A percentile compares a stretch with the other conserved stretches of the same genome.
Evolutionary conservation across 2,888 invertebrate genomes (phyloP).

Genomic region (Oscheius myriophilus): DNA sequence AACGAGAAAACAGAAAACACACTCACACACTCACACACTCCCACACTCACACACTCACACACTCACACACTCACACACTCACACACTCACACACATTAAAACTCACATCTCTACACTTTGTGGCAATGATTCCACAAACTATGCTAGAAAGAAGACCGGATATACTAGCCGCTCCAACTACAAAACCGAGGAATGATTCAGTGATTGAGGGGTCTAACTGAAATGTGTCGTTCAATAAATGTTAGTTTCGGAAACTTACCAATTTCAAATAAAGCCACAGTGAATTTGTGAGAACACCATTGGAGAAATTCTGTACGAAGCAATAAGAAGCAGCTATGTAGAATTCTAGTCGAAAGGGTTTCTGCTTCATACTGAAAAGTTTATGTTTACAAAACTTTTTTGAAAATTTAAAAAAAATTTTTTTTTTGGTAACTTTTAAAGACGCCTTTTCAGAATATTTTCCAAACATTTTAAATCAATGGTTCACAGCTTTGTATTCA

Average conservation of each 20-base stretch:
- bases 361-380: too few relatives aligned
- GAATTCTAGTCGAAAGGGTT: not conserved
- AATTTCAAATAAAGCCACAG: not conserved
- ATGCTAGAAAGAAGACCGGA: slow-evolving; percentile 6
- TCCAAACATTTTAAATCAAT: too few relatives aligned
- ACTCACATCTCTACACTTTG: slow-evolving; percentile 8
- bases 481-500: too few relatives aligned
- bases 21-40: too few relatives aligned
- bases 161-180: slow-evolving; percentile 7
- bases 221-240: not conserved
- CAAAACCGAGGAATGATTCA: slow-evolving; percentile 1
- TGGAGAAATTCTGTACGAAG: slow-evolving; percentile 8
- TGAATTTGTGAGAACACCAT: not conserved
- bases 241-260: not conserved
- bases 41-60: too few relatives aligned
- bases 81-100: not conserved
- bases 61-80: too few relatives aligned
- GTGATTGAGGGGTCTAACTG: slow-evolving; percentile 3
- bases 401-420: too few relatives aligned
- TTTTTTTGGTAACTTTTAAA: too few relatives aligned
- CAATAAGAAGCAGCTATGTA: not conserved
- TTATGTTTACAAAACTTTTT: too few relatives aligned
- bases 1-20: too few relatives aligned
- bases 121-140: slow-evolving; percentile 4
- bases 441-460: too few relatives aligned